These are phyloP conservation scores for Dipodomys ordii DNA, from an alignment of 2,113 vertebrate genomes.

Conservation along the genomic window DNA sequence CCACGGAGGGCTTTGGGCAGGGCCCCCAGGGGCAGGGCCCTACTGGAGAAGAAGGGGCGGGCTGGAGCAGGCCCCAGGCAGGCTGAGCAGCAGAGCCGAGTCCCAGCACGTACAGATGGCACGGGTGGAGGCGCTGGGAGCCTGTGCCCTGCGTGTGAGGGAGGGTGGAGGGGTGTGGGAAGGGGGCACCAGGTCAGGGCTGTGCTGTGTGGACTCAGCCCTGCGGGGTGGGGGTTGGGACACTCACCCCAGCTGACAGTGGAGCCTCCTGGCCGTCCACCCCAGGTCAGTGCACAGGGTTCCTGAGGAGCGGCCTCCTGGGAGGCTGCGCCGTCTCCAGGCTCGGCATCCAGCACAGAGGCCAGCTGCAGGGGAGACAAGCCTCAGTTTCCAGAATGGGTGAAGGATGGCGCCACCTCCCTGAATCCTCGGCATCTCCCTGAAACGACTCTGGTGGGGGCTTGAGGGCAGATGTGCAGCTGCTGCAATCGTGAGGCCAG, in stretches of 20 bases:
- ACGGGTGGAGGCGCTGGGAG: neutral
- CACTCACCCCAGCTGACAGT: too few species aligned
- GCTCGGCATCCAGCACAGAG: too few species aligned
- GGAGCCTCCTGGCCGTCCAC: too few species aligned
- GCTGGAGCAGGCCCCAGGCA: fast-evolving
- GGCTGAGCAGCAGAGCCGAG: neutral
- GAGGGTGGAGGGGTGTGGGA: too few species aligned
- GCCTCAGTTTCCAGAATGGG: neutral
- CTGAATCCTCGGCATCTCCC: neutral
- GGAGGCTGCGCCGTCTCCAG: too few species aligned
- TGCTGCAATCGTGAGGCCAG: neutral
- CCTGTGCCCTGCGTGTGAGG: too few species aligned
- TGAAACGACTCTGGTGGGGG: neutral
- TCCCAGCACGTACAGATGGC: neutral
- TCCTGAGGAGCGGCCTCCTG: too few species aligned
- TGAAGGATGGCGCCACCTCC: fast-evolving
- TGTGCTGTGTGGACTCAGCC: too few species aligned
- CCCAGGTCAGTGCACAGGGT: too few species aligned
- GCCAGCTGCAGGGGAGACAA: neutral
- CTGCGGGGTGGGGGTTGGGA: too few species aligned
- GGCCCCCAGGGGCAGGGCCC: fast-evolving
- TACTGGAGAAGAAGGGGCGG: fast-evolving
- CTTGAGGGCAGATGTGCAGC: neutral
- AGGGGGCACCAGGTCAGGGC: too few species aligned
- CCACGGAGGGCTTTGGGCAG: neutral